Evolutionary conservation across 1,140 invertebrate species (phyloP), one percentile per base, ranked within the genome.

Genomic region (Pogonus chalceus): DNA sequence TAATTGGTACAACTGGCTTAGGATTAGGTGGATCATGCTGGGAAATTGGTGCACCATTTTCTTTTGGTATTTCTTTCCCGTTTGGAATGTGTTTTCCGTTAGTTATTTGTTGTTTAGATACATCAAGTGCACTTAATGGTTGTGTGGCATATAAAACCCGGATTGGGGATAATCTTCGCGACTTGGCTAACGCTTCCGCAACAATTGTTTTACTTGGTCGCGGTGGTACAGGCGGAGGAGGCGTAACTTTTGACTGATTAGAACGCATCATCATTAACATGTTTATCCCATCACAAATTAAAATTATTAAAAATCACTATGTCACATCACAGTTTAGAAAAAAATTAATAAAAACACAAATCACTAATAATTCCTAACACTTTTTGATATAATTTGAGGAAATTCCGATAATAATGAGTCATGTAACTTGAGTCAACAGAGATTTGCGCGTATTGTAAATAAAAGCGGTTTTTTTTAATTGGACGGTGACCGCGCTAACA

Each of bases 151-250:
- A 67, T 51, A 68, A 70, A 49, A 62, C 62, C 48, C 67, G 65
- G 21, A 66, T 61, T 43, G 68, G 66, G 7, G 67, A 65, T 35
- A 65, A 62, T 60, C 73, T 74, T 55, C 75, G 69, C 9, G 75
- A 76, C 61, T 80, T 81, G 31, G 82, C 82, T 43, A 85, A 70
- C 4, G 83, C 82, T 65, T 85, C 82, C 1, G 80, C 80, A 26
- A 84, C 79, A 60, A 84, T 71, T 63, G 77, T 79, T 62, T 81
- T 77, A 62, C 80, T 83, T 14, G 84, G 84, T 52, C 83, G 70
- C 21, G 84, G 83, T n/a, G 84, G 84, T 46, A 85, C 82, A 52
- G 84, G 84, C 43, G 83, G 83, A 35, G 83, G 82, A 54, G 81
- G 79, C 61, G 37, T 4, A 4, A 43, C 9, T 43, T 43, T 43